Evolutionary conservation across 2,113 vertebrate genomes (phyloP), one percentile per base, ranked within the genome.

Genomic region (Trematocara macrostoma): DNA sequence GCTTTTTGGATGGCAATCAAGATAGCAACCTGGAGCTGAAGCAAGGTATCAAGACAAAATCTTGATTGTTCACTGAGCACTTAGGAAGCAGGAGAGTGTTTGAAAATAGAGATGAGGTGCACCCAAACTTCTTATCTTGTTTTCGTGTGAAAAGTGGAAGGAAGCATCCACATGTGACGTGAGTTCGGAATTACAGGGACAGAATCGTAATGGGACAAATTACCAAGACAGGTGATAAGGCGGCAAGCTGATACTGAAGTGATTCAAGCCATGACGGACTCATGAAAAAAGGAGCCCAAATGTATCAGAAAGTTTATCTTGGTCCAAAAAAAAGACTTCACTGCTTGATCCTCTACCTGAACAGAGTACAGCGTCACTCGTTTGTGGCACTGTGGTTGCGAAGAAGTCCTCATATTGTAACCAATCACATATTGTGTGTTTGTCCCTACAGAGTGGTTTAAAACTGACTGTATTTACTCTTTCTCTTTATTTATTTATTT

Each of bases 121-220:
- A 84, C 81, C 76, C 84, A 93, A 93, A 93, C 90, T 88, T 90
- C 59, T 90, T 91, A 93, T 93, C 92, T 90, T 79, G 84, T 85
- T 82, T 79, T 83, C 12, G 53, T 79, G 79, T 67, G 88, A 83
- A 84, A 88, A 78, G 49, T 83, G 88, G 79, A 86, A 79, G 74
- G 84, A 85, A 53, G 84, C 88, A 90, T 90, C 88, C 87, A 90
- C 86, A 78, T 85, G 82, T 85, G 87, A 90, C 38, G 47, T 64
- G 11, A 52, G 80, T 61, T 53, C 6, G 15, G 89, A 85, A 91
- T 87, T 90, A 90, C 81, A 76, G 84, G 78, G 42, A 47, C 57
- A 59, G 81, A 89, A 88, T 91, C 18, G 35, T 87, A 81, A 93
- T 82, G 84, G 74, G 88, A 87, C 71, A 84, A 86, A 93, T 82